Conservation (phyloP, 1,140 invertebrate genomes). For the Zaprionus lachaisei region DNA sequence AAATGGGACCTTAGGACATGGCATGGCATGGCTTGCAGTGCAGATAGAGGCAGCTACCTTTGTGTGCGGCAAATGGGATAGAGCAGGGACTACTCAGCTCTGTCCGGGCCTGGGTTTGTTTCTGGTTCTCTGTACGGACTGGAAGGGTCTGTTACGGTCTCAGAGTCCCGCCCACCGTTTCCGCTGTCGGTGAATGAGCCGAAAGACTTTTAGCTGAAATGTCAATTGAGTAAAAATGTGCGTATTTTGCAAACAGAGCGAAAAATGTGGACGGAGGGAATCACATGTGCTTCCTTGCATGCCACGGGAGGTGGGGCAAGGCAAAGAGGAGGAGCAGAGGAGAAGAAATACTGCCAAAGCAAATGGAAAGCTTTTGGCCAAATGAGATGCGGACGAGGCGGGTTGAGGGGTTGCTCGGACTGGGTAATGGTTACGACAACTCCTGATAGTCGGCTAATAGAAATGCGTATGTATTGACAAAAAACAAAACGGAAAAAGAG, state of each 20-base stretch:
- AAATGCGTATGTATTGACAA: slow-evolving; percentile 42
- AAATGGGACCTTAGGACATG: slow-evolving; percentile 31
- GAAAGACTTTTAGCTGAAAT: slow-evolving; percentile 54
- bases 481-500: slow-evolving; percentile 2
- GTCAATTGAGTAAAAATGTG: slow-evolving; percentile 60
- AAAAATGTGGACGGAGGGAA: slow-evolving; percentile 23
- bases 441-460: slow-evolving; percentile 47
- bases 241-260: slow-evolving; percentile 56
- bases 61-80: slow-evolving; percentile 29
- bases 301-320: not conserved
- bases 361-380: slow-evolving; percentile 51
- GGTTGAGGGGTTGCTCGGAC: not conserved
- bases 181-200: slow-evolving; percentile 30
- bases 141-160: slow-evolving; percentile 14
- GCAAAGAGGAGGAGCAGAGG: not conserved
- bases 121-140: not conserved
- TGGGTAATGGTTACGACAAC: slow-evolving; percentile 28
- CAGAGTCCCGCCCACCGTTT: slow-evolving; percentile 35
- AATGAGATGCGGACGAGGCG: slow-evolving; percentile 29
- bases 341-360: slow-evolving; percentile 12
- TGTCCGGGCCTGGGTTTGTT: not conserved
- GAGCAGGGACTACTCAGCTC: not conserved
- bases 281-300: not conserved
- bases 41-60: slow-evolving; percentile 34
- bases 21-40: not conserved